phyloP scores from a whole-genome alignment of 2,797 vertebrate genomes.

The Caiman crocodilus region DNA sequence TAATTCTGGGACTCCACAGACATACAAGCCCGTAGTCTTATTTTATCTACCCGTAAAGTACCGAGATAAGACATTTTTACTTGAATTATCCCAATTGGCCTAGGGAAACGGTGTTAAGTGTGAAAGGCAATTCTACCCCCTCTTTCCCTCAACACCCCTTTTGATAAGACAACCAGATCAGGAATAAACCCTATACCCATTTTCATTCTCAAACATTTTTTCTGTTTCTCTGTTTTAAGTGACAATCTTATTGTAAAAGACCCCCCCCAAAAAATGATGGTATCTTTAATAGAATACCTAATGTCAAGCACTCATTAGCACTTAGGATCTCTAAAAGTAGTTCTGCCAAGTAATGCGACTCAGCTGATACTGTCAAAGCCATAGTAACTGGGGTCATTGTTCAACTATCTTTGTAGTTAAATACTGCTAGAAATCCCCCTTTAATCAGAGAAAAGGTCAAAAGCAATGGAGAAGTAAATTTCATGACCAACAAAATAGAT shows the following conservation, averaged over 20 bases:
- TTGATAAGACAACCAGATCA: too few relatives aligned
- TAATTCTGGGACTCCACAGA: too few relatives aligned
- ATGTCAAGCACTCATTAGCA: background rate
- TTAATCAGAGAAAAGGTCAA: background rate
- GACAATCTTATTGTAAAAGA: background rate
- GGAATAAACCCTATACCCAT: too few relatives aligned
- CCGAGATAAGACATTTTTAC: too few relatives aligned
- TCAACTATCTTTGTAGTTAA: background rate
- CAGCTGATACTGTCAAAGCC: background rate
- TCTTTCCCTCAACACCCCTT: too few relatives aligned
- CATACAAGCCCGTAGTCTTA: too few relatives aligned
- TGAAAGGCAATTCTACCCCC: too few relatives aligned
- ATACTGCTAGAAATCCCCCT: background rate
- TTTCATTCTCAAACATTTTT: background rate
- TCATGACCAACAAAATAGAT: background rate
- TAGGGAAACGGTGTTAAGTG: too few relatives aligned
- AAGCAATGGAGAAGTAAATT: background rate
- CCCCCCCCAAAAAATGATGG: background rate
- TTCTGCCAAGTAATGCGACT: background rate
- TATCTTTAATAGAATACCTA: background rate
- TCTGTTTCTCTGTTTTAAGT: background rate
- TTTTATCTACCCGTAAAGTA: too few relatives aligned
- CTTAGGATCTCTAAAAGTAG: background rate
- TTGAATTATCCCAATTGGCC: too few relatives aligned
- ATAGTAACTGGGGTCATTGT: background rate